These are phyloP conservation scores for Clitarchus hookeri DNA, from an alignment of 2,888 invertebrate genomes.

Conservation along the genomic window DNA sequence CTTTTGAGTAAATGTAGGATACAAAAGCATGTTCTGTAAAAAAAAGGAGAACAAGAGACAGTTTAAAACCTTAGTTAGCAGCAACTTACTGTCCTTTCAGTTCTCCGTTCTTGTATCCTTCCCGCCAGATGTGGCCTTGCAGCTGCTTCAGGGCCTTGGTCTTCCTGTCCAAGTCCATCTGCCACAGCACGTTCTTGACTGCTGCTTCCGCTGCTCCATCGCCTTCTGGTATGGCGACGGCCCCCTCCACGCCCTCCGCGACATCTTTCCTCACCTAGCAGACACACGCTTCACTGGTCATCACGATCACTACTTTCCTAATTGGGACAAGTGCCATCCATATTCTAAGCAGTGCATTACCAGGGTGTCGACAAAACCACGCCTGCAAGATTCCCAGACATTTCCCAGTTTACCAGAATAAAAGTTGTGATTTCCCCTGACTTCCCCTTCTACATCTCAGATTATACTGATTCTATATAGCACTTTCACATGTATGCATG, in stretches of 20 bases:
- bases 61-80: background rate
- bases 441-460: too few relatives aligned
- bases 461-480: too few relatives aligned
- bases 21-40: constrained; percentile 4
- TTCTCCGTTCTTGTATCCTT: constrained; percentile 77
- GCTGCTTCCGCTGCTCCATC: constrained; percentile 65
- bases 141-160: constrained; percentile 79
- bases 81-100: constrained; percentile 87
- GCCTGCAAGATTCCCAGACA: too few relatives aligned
- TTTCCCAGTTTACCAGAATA: too few relatives aligned
- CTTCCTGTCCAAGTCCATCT: constrained; percentile 82
- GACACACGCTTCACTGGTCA: background rate
- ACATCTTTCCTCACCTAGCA: constrained; percentile 60
- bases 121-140: constrained; percentile 90
- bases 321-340: too few relatives aligned
- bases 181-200: constrained; percentile 74
- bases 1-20: too few relatives aligned
- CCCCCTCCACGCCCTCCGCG: constrained; percentile 63
- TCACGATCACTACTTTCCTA: too few relatives aligned
- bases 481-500: too few relatives aligned
- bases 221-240: constrained; percentile 59
- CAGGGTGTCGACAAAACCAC: too few relatives aligned
- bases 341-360: too few relatives aligned
- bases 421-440: too few relatives aligned
- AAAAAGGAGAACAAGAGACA: background rate